Percentiles rank a stretch among this genome's conserved stretches.
phyloP scores from a whole-genome alignment of 64 coral and sea anemone genomes.

The Stichodactyla mertensii region DNA sequence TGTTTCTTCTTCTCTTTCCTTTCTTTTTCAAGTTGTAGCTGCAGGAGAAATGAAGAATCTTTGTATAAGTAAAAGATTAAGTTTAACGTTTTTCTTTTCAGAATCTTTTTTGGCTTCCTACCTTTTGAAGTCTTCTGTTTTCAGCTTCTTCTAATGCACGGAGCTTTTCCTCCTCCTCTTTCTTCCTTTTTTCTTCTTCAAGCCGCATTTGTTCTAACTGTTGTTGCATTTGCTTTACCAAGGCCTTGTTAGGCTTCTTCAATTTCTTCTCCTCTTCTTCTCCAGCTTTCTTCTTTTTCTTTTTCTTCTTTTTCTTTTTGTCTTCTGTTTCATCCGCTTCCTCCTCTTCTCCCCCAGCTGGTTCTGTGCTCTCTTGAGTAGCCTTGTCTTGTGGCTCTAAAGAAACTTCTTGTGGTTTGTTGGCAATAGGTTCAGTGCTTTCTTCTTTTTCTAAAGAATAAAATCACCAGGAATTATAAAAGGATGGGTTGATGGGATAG shows the following conservation, averaged over 20 bases:
- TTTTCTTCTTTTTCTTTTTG: conserved; percentile 26
- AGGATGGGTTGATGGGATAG: background rate
- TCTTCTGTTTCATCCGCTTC: conserved; percentile 44
- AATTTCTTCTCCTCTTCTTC: conserved; percentile 91
- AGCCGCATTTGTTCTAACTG: conserved; percentile 69
- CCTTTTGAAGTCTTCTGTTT: conserved; percentile 82
- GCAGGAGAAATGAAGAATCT: background rate
- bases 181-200: conserved; percentile 71
- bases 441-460: background rate
- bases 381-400: background rate
- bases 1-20: conserved; percentile 94
- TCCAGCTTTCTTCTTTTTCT: conserved; percentile 63
- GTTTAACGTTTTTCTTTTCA: background rate
- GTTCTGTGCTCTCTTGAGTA: background rate
- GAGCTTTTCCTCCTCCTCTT: conserved; percentile 77
- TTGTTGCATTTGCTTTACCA: conserved; percentile 97
- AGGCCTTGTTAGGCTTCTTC: conserved; percentile 83
- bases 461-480: background rate
- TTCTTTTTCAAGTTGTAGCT: conserved; percentile 94
- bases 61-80: background rate
- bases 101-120: background rate
- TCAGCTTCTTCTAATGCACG: conserved; percentile 87
- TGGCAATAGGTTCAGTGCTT: background rate
- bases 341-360: conserved; percentile 11
- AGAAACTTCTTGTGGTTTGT: background rate